Evolutionary conservation across 2,113 vertebrate species (phyloP), one percentile per base, ranked within the genome.

Genomic region (Corythornis madagascariensis): DNA sequence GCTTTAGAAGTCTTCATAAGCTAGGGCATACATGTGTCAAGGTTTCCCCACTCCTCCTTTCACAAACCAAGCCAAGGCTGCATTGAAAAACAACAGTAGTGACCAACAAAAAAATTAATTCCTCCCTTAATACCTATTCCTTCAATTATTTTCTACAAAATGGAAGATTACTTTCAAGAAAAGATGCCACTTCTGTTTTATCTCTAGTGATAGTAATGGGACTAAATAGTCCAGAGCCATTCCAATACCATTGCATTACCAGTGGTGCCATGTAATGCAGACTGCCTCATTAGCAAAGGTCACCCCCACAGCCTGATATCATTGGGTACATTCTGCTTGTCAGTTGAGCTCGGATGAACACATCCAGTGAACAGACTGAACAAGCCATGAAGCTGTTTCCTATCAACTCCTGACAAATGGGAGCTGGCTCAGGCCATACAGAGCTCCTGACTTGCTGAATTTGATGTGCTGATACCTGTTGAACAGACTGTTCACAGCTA

Each of bases 361-460:
- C 67, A 79, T 38, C 89, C 77, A 94, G 93, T 94, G 94, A 97
- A 92, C 93, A 96, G 83, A 95, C 10, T 92, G 94, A 97, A 96
- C 92, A 96, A 96, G 82, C 80, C 91, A 92, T 86, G 81, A 66
- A 90, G 96, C 92, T 95, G 83, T 95, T 96, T 96, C 86, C 91
- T 82, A 96, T 97, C 93, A 96, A 24, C 29, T 60, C 92, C 53
- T 94, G 95, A 96, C 91, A 97, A 97, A 97, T 72, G 90, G 94
- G 92, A 95, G 92, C 86, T 10, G 91, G 94, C 74, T 84, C 96
- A 92, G 80, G 71, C 65, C 79, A 83, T 55, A 56, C 22, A 76
- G 21, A 35, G 95, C 83, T 93, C 79, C 77, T 81, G 94, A 93
- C 93, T 86, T 93, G 82, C 89, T 92, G 90, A 95, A 72, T 93